Conservation (phyloP, 2,888 invertebrate species). For the Dorcus hopei region DNA sequence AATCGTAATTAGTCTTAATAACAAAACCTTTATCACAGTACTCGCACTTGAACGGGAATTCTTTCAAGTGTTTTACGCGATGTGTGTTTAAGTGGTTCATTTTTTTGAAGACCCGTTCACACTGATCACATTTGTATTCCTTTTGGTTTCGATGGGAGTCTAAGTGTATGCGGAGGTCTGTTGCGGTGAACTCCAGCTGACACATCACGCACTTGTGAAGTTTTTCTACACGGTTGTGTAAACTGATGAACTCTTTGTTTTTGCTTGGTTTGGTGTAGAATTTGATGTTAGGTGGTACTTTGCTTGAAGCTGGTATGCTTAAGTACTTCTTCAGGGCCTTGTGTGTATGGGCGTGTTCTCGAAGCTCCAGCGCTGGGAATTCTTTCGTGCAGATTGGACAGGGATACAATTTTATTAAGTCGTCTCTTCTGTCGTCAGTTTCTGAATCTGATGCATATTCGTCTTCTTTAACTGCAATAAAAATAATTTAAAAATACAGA, state of each 20-base stretch:
- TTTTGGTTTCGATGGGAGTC: slow-evolving; percentile 32
- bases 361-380: slow-evolving; percentile 31
- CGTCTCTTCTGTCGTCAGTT: slow-evolving; percentile 3
- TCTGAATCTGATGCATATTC: background rate
- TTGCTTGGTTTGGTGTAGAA: slow-evolving; percentile 19
- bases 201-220: slow-evolving; percentile 37
- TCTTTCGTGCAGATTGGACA: slow-evolving; percentile 37
- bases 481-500: background rate
- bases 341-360: slow-evolving; percentile 34
- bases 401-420: slow-evolving; percentile 23
- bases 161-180: slow-evolving; percentile 32
- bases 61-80: slow-evolving; percentile 36
- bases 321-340: slow-evolving; percentile 37
- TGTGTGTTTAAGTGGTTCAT: slow-evolving; percentile 39
- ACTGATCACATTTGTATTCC: slow-evolving; percentile 37
- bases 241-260: slow-evolving; percentile 6
- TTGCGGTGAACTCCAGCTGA: slow-evolving; percentile 26
- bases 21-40: slow-evolving; percentile 39
- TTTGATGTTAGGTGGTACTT: slow-evolving; percentile 23
- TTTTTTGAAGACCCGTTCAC: slow-evolving; percentile 36
- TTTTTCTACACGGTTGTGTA: slow-evolving; percentile 28
- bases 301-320: slow-evolving; percentile 25
- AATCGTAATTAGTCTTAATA: slow-evolving; percentile 37
- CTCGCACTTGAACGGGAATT: slow-evolving; percentile 37
- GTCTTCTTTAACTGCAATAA: slow-evolving; percentile 1